phyloP scores from a whole-genome alignment of 2,888 invertebrate species.

The Biston stratarius region DNA sequence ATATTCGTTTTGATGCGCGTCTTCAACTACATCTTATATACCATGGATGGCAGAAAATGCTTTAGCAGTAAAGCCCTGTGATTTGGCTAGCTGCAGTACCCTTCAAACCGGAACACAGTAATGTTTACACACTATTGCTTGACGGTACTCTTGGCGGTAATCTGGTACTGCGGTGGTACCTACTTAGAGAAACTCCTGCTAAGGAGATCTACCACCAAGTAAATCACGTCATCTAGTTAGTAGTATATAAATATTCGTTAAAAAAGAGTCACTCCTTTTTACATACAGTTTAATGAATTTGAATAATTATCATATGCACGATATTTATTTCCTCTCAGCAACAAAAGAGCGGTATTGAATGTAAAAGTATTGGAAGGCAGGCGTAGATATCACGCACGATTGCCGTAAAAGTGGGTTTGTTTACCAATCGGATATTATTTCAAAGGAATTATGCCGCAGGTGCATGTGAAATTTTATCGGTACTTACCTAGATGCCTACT shows the following conservation, averaged over 20 bases:
- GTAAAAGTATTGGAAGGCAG: conserved; percentile 30
- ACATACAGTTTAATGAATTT: conserved; percentile 29
- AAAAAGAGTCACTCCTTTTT: conserved; percentile 2
- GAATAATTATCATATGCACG: conserved; percentile 10
- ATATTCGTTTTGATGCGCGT: too few relatives aligned
- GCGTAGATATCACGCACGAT: conserved; percentile 39
- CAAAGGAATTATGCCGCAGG: conserved; percentile 27
- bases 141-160: too few relatives aligned
- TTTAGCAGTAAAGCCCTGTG: too few relatives aligned
- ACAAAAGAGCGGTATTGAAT: conserved; percentile 32
- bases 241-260: background rate
- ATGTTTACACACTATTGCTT: too few relatives aligned
- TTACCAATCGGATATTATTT: conserved; percentile 29
- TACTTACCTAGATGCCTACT: conserved; percentile 2
- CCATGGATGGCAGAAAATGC: too few relatives aligned
- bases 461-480: background rate
- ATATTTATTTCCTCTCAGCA: conserved; percentile 24
- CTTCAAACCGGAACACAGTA: too few relatives aligned
- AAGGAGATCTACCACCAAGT: too few relatives aligned
- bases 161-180: too few relatives aligned
- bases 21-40: too few relatives aligned
- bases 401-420: conserved; percentile 36
- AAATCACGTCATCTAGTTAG: too few relatives aligned
- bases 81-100: too few relatives aligned
- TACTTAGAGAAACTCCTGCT: too few relatives aligned